Base-by-base conservation (phyloP, 1,140 invertebrate genomes). In the Polyergus mexicanus region DNA sequence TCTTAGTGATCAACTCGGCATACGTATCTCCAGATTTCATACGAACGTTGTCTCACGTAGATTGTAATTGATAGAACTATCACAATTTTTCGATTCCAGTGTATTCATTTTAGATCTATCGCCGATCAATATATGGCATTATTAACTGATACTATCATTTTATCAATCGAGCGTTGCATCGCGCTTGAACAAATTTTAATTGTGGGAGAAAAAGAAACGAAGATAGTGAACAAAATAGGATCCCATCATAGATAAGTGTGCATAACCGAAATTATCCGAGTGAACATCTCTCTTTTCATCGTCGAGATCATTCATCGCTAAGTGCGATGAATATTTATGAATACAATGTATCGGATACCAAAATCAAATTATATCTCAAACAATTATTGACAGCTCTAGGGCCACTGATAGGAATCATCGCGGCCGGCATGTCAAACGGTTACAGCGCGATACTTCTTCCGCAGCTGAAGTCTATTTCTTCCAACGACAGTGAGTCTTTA, bases 381-480 rank as follows among this genome's bases (percentile, higher is more conserved):
- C 95, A 96, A 95, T 92, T 92, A 8, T 75, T 96, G 22, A 95
- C 96, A 13, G 95, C 96, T 2, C 87, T 94, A 3, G 95, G 95
- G 0, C 95, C 96, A 3, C 95, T 97, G n/a, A 88, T 96, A 3
- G 92, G 95, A 28, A 95, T 96, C 4, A 93, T 96, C 44, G 92
- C 94, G 1, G 93, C 94, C 1, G 96, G 96, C 0, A 95, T 96
- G 91, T 96, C 96, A 0, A 95, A 95, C 3, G 96, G 96, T 0
- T 97, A 96, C 89, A 97, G 96, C 22, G 96, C 96, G 4, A 96
- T 96, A 11, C 91, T 97, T n/a, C 91, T 97, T 54, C 96, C 96
- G 0, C 96, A 97, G 92, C 90, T 97, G 28, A 94, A 95, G 69
- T 84, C 77, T 47, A 71, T 81, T 28, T 88, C 0, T 94, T 95